These are phyloP conservation scores for Macropus fuliginosus DNA, from an alignment of 2,797 vertebrate species.

Conservation along the genomic window DNA sequence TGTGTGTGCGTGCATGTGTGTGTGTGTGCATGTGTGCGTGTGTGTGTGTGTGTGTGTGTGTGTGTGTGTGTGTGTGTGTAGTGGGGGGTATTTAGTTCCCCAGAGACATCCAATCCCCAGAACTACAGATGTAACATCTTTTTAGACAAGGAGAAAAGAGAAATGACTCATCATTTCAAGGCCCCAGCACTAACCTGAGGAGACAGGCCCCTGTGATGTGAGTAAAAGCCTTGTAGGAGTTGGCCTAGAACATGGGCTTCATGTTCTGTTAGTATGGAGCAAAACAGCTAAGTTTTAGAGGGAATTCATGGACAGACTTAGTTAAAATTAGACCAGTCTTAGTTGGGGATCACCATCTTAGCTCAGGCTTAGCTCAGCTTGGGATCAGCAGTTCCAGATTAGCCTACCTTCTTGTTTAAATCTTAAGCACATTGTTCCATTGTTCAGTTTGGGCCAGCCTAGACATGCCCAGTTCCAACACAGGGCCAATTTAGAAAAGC, in stretches of 20 bases:
- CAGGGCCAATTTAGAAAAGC: not conserved
- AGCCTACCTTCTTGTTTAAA: not conserved
- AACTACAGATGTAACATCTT: not conserved
- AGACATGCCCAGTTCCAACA: not conserved
- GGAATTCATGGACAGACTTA: not conserved
- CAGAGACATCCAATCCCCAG: not conserved
- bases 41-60: too few species aligned
- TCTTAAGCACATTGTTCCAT: not conserved
- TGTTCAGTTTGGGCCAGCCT: not conserved
- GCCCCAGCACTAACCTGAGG: not conserved
- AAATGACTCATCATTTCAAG: not conserved
- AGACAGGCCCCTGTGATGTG: not conserved
- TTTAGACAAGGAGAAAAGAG: not conserved
- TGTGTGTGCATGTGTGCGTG: too few species aligned
- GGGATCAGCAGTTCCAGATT: not conserved
- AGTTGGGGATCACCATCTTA: not conserved
- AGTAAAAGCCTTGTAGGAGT: not conserved
- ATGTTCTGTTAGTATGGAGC: not conserved
- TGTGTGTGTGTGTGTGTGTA: too few species aligned
- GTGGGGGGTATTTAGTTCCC: not conserved
- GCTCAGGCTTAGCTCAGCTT: rapidly evolving
- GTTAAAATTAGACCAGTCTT: not conserved
- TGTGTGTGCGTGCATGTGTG: too few species aligned
- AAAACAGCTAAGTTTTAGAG: not conserved
- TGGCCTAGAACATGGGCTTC: not conserved